A percentile compares a stretch with the other conserved stretches of the same genome.
Conservation (phyloP, 1,140 invertebrate species). For the Agrypnia vestita region DNA sequence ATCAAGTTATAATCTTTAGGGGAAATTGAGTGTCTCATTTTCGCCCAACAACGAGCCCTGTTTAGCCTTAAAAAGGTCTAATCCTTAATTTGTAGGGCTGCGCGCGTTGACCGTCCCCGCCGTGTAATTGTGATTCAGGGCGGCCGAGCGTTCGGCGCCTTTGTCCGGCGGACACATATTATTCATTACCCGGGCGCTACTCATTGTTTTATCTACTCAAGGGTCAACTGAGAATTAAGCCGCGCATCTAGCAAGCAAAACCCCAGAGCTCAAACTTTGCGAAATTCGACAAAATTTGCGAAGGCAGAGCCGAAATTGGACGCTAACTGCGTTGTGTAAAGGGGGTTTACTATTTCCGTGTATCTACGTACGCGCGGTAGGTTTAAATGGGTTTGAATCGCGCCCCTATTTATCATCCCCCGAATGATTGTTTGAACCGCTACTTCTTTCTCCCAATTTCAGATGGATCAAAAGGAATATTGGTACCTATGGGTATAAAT, state of each 20-base stretch:
- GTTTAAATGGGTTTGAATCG: too few relatives aligned
- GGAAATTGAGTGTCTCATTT: background rate
- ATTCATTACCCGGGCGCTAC: slow-evolving; percentile 55
- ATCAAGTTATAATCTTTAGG: slow-evolving; percentile 12
- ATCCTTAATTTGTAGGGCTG: slow-evolving; percentile 28
- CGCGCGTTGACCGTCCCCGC: slow-evolving; percentile 17
- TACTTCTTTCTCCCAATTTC: too few relatives aligned
- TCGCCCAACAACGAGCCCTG: background rate
- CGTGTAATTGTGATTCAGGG: slow-evolving; percentile 39
- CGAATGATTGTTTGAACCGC: too few relatives aligned
- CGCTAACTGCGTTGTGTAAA: slow-evolving; percentile 24
- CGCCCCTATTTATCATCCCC: too few relatives aligned
- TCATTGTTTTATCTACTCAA: slow-evolving; percentile 60
- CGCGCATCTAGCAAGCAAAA: slow-evolving; percentile 7
- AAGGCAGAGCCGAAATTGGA: slow-evolving; percentile 6
- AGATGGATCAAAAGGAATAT: too few relatives aligned
- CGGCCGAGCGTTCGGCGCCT: slow-evolving; percentile 35
- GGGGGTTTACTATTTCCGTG: background rate
- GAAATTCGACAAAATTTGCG: slow-evolving; percentile 17
- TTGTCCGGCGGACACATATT: slow-evolving; percentile 52
- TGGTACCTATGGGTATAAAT: too few relatives aligned
- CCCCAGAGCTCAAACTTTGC: slow-evolving; percentile 16
- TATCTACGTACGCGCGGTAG: too few relatives aligned
- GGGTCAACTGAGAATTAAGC: slow-evolving; percentile 56
- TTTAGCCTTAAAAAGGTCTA: slow-evolving; percentile 1